phyloP scores from a whole-genome alignment of 1,140 invertebrate species.

The Anastatus disparis region DNA sequence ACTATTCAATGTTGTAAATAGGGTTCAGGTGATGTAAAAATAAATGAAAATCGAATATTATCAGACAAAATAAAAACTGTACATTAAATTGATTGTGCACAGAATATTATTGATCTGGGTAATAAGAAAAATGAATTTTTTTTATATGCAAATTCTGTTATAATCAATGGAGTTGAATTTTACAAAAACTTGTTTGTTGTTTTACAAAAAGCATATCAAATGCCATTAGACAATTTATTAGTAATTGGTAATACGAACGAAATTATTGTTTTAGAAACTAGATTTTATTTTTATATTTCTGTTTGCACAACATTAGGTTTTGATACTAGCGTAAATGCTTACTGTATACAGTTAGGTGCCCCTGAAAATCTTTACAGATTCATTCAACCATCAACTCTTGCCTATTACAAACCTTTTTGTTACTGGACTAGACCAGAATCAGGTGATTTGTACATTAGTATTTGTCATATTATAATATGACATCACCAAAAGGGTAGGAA shows the following conservation, averaged over 20 bases:
- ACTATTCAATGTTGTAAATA: constrained; percentile 30
- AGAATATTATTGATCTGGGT: not conserved
- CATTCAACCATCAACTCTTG: constrained; percentile 7
- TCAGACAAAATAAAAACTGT: not conserved
- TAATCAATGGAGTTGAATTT: constrained; percentile 25
- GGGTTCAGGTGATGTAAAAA: constrained; percentile 20
- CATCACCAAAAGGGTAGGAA: too few relatives aligned
- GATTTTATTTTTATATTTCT: not conserved
- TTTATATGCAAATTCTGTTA: not conserved
- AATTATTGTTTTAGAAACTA: not conserved
- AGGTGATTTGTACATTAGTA: too few relatives aligned
- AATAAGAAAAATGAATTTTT: not conserved
- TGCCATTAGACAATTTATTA: not conserved
- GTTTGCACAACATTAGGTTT: not conserved
- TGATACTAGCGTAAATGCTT: not conserved
- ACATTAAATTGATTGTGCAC: not conserved
- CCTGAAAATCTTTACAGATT: not conserved
- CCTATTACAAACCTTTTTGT: constrained; percentile 14
- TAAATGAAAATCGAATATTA: not conserved
- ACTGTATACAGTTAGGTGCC: not conserved
- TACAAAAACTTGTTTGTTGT: constrained; percentile 12
- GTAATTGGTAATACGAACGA: not conserved
- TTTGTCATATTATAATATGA: too few relatives aligned
- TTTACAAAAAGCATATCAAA: not conserved
- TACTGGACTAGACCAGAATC: too few relatives aligned